phyloP scores from a whole-genome alignment of 2,113 vertebrate species.

The Otolemur garnettii region DNA sequence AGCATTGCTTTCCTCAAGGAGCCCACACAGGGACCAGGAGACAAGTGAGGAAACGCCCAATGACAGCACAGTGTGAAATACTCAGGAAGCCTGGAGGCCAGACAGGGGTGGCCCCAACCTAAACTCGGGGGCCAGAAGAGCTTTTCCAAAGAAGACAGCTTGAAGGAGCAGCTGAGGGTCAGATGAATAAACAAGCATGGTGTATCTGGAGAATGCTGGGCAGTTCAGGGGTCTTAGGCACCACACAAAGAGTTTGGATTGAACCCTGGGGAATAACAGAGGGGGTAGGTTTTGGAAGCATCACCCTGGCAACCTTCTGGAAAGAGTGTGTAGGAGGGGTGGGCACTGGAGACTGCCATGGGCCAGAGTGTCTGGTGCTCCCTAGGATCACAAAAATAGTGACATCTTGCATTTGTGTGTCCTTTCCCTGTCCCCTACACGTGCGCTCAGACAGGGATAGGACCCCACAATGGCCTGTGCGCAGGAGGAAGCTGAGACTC shows the following conservation, averaged over 20 bases:
- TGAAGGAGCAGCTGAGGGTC: not conserved
- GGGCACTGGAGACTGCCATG: not conserved
- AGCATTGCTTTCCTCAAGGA: not conserved
- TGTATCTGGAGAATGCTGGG: fast-evolving
- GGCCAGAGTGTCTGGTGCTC: not conserved
- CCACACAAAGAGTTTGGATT: not conserved
- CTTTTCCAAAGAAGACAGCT: not conserved
- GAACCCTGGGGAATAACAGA: not conserved
- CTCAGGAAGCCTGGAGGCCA: not conserved
- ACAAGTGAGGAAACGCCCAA: no score
- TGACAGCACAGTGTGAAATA: fast-evolving
- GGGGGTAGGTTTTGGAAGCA: not conserved
- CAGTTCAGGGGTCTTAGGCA: not conserved
- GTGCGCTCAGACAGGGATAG: not conserved
- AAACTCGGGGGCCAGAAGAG: not conserved
- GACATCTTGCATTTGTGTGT: not conserved
- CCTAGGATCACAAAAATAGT: not conserved
- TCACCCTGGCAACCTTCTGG: not conserved
- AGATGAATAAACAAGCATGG: fast-evolving
- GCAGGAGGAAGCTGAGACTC: not conserved
- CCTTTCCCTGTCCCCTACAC: not conserved
- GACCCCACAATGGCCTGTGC: not conserved
- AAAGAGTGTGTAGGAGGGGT: not conserved
- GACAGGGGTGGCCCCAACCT: not conserved
- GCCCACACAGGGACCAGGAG: not conserved